Percentiles rank a stretch among this genome's conserved stretches.
phyloP scores from a whole-genome alignment of 30 jellyfish, hydroid and myxozoan genomes.

The Aurelia coerulea region DNA sequence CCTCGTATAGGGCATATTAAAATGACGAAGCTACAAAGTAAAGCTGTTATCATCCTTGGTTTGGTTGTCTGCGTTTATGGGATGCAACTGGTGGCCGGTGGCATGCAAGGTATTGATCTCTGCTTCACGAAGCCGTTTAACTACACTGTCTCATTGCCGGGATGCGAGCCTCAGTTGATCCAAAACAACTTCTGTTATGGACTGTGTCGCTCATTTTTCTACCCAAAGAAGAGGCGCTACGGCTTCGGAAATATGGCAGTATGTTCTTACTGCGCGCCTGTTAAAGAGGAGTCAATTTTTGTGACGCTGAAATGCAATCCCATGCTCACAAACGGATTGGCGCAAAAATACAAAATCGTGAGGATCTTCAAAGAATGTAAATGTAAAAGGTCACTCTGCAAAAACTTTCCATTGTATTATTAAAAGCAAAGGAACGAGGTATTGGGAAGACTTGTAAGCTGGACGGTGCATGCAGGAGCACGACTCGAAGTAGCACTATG shows the following conservation, averaged over 20 bases:
- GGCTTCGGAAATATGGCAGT: conserved; percentile 33
- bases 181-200: conserved; percentile 61
- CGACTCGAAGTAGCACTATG: no score
- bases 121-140: conserved; percentile 61
- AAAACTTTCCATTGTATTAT: conserved; percentile 17
- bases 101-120: conserved; percentile 1
- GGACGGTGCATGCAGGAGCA: no score
- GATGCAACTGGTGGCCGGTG: background rate
- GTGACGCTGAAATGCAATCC: conserved; percentile 5
- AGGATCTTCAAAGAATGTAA: conserved; percentile 46
- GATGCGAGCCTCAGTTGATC: conserved; percentile 39
- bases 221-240: conserved; percentile 29
- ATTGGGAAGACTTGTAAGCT: background rate
- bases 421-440: background rate
- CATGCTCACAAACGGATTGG: background rate
- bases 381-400: conserved; percentile 44
- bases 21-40: no score
- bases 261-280: conserved; percentile 65
- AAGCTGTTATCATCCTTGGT: background rate
- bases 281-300: background rate
- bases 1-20: no score
- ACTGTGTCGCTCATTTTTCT: conserved; percentile 45
- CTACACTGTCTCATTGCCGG: conserved; percentile 54
- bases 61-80: no score
- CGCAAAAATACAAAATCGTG: conserved; percentile 20